Evolutionary conservation across 2,113 vertebrate species (phyloP), one percentile per base, ranked within the genome.

Genomic region (Lota lota): DNA sequence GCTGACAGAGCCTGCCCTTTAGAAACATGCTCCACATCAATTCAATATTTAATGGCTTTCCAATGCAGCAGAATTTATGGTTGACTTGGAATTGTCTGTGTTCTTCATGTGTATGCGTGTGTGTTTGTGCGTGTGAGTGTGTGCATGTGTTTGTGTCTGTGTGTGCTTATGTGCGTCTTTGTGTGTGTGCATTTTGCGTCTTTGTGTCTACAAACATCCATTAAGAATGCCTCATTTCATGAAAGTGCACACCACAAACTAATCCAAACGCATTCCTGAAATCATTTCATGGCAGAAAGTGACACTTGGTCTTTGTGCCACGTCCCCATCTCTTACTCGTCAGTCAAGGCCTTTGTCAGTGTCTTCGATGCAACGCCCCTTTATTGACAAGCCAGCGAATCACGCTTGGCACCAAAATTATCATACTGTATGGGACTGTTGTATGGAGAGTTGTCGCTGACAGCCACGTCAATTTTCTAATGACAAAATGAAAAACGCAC

Each of bases 381-480:
- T 80, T 33, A 79, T 80, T 76, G 80, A 87, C 75, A 79, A 85
- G 79, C 82, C 77, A 83, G 70, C 70, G 78, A 76, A 83, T 87
- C 84, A 86, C 71, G 69, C 78, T 68, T 82, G 83, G 85, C 84
- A 85, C 51, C 64, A 70, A 82, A 87, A 87, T 87, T 81, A 82
- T 72, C 61, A 64, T 76, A 17, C 65, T 54, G 40, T 58, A 67
- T 82, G 76, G 73, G 81, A 80, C 70, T 67, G 57, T 75, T 47
- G 64, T 80, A 71, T 83, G 76, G 77, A 84, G 73, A 77, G 72
- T 88, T 71, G 67, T 63, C 76, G 73, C 50, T 72, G 81, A 79
- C 83, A 78, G 77, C 75, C 61, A 18, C 70, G 72, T 82, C 70
- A 83, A 72, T 85, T 88, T 84, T 67, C 71, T 72, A 79, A 84